Evolutionary conservation across 2,888 invertebrate species (phyloP), one percentile per base, ranked within the genome.

Genomic region (Diadegma fenestrale): DNA sequence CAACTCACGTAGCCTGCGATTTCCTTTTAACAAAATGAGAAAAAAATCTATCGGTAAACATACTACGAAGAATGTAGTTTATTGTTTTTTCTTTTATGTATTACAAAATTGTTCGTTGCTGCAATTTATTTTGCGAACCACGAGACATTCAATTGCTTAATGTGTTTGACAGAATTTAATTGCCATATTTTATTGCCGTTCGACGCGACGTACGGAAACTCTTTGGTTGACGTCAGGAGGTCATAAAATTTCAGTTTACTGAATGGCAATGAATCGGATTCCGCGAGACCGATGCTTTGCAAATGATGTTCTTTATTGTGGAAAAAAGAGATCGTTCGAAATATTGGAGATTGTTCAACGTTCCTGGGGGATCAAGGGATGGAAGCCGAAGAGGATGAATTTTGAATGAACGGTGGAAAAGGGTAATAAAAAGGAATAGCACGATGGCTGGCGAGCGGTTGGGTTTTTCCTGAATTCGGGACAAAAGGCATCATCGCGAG

Each of bases 401-500:
- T 37, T 63, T 37, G 33, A 63, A 63, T 6, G 63, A 63, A 3
- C n/a, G 19, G 8, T 26, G 22, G 4, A 4, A 2, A 14, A 26
- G 5, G 58, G 26, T 26, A 58, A 58, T 26, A 58, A 58, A 58
- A 26, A 1, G 4, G 61, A 45, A 63, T 26, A 7, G 14, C 6
- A 37, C 6, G 48, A 10, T 26, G 22, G 61, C 19, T 30, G 22
- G 30, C 0, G 69, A 30, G 37, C n/a, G 51, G 51, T 26, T 48
- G 48, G 51, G 71, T 63, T 64, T 76, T 76, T 63, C 48, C 75
- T 14, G 19, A 61, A 76, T 76, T 64, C 37, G 66, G 54, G 66
- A 77, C 66, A 77, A 66, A 77, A 66, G 76, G 10, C 37, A 54
- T 68, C 41, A 68, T 51, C 41, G n/a, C n/a, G 26, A 41, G 61